Percentiles rank a stretch among this genome's conserved stretches.
These are phyloP conservation scores for Hylyphantes graminicola DNA, from an alignment of 1,140 invertebrate genomes.

Conservation along the genomic window DNA sequence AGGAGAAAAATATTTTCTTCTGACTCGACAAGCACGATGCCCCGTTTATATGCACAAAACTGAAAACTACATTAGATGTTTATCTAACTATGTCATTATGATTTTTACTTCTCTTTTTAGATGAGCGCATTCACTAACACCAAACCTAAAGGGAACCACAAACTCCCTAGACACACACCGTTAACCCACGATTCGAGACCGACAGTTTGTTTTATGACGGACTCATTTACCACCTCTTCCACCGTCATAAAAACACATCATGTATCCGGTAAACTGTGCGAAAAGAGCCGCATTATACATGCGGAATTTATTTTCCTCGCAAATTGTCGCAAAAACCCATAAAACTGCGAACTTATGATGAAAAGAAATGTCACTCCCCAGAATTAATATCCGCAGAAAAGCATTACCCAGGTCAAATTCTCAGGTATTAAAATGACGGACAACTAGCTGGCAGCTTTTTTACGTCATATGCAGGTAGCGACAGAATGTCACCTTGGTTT, in stretches of 20 bases:
- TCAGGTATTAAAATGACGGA: slow-evolving; percentile 40
- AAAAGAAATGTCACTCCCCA: slow-evolving; percentile 44
- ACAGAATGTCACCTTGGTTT: too few species aligned
- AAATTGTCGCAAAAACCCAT: slow-evolving; percentile 28
- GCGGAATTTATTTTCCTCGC: slow-evolving; percentile 17
- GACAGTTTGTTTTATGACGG: slow-evolving; percentile 31
- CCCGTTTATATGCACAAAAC: too few species aligned
- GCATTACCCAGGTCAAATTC: slow-evolving; percentile 29
- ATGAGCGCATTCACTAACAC: too few species aligned
- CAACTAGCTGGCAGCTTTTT: background rate
- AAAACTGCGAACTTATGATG: slow-evolving; percentile 45
- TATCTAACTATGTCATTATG: too few species aligned
- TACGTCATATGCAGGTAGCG: too few species aligned
- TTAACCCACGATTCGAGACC: background rate
- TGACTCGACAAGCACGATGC: too few species aligned
- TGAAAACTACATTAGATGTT: too few species aligned
- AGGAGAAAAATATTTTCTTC: too few species aligned
- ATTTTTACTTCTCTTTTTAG: too few species aligned
- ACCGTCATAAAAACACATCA: background rate
- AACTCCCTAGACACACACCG: background rate
- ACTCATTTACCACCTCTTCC: slow-evolving; percentile 11
- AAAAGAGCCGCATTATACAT: slow-evolving; percentile 23
- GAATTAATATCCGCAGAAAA: slow-evolving; percentile 26
- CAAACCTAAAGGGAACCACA: too few species aligned
- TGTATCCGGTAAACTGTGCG: slow-evolving; percentile 13